phyloP scores from a whole-genome alignment of 2,797 vertebrate species.

The Chlorospingus semifuscus region DNA sequence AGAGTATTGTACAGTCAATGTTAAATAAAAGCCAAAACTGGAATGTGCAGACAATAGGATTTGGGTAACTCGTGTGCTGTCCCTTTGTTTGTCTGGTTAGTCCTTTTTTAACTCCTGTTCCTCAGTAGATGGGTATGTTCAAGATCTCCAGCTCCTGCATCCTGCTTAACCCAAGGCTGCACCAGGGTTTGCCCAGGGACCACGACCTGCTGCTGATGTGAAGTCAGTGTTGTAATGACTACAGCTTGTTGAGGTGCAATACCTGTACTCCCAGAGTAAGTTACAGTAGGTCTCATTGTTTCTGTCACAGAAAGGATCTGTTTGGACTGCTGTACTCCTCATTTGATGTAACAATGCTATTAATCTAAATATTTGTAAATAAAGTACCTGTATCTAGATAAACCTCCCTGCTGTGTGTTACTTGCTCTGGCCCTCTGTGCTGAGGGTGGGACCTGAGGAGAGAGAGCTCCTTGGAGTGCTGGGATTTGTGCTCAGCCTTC shows the following conservation, averaged over 20 bases:
- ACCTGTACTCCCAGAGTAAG: conserved; percentile 64
- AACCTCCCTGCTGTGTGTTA: background rate
- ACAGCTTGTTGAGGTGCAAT: conserved; percentile 70
- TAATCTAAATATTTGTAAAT: conserved; percentile 94
- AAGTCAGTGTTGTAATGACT: conserved; percentile 39
- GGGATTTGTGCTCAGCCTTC: background rate
- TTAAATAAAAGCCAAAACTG: conserved; percentile 82
- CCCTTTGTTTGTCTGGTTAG: conserved; percentile 71
- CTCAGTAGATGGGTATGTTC: conserved; percentile 64
- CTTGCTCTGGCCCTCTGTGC: background rate
- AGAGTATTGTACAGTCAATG: conserved; percentile 78
- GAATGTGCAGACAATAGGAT: conserved; percentile 78
- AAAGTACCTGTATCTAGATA: conserved; percentile 91
- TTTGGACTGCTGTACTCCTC: conserved; percentile 83
- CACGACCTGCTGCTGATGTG: conserved; percentile 72
- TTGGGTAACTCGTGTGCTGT: conserved; percentile 73
- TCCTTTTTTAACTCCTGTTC: conserved; percentile 60
- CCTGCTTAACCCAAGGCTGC: conserved; percentile 66
- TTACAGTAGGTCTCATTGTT: conserved; percentile 78
- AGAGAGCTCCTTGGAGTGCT: background rate
- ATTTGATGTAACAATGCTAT: conserved; percentile 83
- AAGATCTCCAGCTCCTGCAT: conserved; percentile 56
- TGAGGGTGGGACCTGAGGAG: background rate
- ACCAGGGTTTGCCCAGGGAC: conserved; percentile 78
- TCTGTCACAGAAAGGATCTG: conserved; percentile 78